A percentile compares a stretch with the other conserved stretches of the same genome.
Conservation (phyloP, 2,113 vertebrate species). For the Macroglossus sobrinus region DNA sequence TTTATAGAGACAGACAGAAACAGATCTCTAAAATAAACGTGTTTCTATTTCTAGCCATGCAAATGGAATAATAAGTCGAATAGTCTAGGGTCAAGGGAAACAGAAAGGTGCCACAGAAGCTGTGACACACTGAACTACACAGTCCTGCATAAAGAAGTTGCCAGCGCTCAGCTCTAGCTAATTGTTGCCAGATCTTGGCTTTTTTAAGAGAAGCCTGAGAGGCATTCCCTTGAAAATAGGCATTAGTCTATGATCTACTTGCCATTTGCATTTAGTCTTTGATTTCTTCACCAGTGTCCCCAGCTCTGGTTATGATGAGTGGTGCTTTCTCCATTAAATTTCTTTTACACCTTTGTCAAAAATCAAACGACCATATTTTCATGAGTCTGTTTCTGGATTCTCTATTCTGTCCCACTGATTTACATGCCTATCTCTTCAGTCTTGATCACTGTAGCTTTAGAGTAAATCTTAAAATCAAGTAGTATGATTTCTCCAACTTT, state of each 20-base stretch:
- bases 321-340: not conserved
- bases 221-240: not conserved
- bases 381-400: not conserved
- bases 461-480: not conserved
- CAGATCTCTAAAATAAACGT: not conserved
- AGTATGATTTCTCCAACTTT: not conserved
- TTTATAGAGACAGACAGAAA: not conserved
- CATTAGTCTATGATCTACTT: not conserved
- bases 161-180: not conserved
- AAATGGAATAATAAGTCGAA: not conserved
- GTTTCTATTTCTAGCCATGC: not conserved
- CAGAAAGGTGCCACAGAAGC: not conserved
- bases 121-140: not conserved
- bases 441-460: not conserved
- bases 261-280: not conserved
- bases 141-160: not conserved
- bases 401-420: not conserved
- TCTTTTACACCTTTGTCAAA: slow-evolving; percentile 8
- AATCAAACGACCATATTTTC: not conserved
- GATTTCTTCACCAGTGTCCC: not conserved
- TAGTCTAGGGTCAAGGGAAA: not conserved
- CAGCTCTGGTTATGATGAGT: not conserved
- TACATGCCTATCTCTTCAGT: not conserved
- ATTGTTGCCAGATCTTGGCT: not conserved
- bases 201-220: not conserved